These are phyloP conservation scores for Lepidurus couesii DNA, from an alignment of 1,140 invertebrate species.

Conservation along the genomic window DNA sequence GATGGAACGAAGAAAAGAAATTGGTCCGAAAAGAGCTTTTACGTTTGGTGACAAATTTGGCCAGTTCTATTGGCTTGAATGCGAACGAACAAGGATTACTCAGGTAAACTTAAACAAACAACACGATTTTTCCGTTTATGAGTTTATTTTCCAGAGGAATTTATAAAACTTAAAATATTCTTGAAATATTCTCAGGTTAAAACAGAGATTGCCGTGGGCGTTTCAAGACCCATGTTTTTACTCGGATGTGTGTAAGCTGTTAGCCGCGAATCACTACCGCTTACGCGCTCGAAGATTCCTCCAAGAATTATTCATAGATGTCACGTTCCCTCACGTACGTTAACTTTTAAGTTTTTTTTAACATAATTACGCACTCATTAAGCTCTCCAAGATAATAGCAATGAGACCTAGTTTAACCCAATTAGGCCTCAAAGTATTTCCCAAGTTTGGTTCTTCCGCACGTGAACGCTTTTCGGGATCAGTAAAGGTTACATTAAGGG, in stretches of 20 bases:
- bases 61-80: conserved; percentile 50
- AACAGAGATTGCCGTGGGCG: conserved; percentile 73
- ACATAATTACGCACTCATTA: background rate
- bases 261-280: conserved; percentile 73
- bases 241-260: conserved; percentile 76
- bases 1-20: conserved; percentile 34
- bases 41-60: conserved; percentile 48
- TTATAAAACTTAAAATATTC: conserved; percentile 30
- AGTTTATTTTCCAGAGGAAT: conserved; percentile 12
- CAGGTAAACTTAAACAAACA: conserved; percentile 43
- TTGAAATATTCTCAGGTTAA: conserved; percentile 54
- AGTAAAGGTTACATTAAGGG: too few relatives aligned
- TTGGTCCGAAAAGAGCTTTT: conserved; percentile 50
- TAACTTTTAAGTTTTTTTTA: background rate
- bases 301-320: conserved; percentile 89
- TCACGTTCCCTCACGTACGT: conserved; percentile 62
- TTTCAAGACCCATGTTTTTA: conserved; percentile 89
- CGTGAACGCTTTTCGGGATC: too few relatives aligned
- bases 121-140: background rate
- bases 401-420: too few relatives aligned
- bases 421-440: too few relatives aligned
- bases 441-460: too few relatives aligned
- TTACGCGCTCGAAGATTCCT: conserved; percentile 77
- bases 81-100: conserved; percentile 52
- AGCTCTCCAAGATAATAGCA: too few relatives aligned